Evolutionary conservation across 2,797 vertebrate species (phyloP).

Genomic region (Pangasius mekongensis): DNA sequence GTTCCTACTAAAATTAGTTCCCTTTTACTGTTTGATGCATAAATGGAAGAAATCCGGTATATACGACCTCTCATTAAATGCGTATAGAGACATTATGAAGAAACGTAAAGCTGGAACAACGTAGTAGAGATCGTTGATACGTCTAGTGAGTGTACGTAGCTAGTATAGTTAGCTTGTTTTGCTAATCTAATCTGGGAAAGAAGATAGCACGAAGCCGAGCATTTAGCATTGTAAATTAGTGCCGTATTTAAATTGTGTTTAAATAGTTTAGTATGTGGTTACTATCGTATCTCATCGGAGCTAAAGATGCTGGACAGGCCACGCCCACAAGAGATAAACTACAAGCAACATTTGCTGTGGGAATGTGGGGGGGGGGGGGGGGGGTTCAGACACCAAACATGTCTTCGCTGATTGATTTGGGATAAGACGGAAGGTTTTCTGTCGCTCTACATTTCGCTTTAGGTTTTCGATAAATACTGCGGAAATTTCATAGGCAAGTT

Average conservation of each 20-base stretch:
- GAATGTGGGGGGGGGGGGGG: no score
- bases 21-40: no score
- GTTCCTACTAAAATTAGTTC: neutral
- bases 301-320: neutral
- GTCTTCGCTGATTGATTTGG: no score
- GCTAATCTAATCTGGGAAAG: neutral
- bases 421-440: neutral
- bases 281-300: neutral
- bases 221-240: neutral
- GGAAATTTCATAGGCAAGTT: neutral
- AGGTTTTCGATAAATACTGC: neutral
- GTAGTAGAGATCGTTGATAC: no score
- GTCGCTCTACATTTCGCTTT: neutral
- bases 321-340: neutral
- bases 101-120: neutral
- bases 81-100: neutral
- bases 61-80: neutral
- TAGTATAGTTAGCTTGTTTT: neutral
- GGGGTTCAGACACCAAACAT: neutral
- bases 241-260: neutral
- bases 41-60: neutral
- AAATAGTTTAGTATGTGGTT: no score
- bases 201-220: neutral
- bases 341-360: neutral
- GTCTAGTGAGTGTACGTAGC: neutral